phyloP scores from a whole-genome alignment of 64 coral and sea anemone genomes.

The Actinia equina region DNA sequence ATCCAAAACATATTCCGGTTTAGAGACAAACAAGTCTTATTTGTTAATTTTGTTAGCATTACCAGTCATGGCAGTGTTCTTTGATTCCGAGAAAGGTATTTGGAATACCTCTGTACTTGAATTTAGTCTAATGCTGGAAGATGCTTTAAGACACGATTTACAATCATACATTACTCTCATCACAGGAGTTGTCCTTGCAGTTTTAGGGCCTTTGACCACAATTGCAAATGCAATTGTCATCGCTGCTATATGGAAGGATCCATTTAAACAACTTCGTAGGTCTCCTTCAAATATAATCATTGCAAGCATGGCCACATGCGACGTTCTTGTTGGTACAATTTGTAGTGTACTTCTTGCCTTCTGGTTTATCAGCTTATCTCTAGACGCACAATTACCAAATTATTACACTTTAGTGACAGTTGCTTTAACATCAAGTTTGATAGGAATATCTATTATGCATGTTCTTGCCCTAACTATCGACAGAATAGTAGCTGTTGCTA shows the following conservation, averaged over 20 bases:
- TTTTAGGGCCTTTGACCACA: not conserved
- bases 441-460: slow-evolving; percentile 13
- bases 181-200: not conserved
- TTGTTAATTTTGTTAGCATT: not conserved
- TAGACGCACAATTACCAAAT: not conserved
- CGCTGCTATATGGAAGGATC: slow-evolving; percentile 31
- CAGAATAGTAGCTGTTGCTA: slow-evolving; percentile 8
- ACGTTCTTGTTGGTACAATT: slow-evolving; percentile 24
- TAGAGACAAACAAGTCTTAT: no score
- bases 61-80: not conserved
- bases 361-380: not conserved
- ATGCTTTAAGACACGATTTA: not conserved
- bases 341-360: slow-evolving; percentile 14
- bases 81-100: not conserved
- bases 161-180: not conserved
- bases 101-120: not conserved
- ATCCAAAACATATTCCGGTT: no score
- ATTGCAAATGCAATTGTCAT: slow-evolving; percentile 30
- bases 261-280: slow-evolving; percentile 30
- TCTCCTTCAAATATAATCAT: slow-evolving; percentile 37
- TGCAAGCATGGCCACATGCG: slow-evolving; percentile 19
- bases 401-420: not conserved
- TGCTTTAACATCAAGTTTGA: not conserved
- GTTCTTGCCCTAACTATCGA: slow-evolving; percentile 34
- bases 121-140: not conserved